Evolutionary conservation across 2,888 invertebrate species (phyloP).

Genomic region (Pimpla rufipes): DNA sequence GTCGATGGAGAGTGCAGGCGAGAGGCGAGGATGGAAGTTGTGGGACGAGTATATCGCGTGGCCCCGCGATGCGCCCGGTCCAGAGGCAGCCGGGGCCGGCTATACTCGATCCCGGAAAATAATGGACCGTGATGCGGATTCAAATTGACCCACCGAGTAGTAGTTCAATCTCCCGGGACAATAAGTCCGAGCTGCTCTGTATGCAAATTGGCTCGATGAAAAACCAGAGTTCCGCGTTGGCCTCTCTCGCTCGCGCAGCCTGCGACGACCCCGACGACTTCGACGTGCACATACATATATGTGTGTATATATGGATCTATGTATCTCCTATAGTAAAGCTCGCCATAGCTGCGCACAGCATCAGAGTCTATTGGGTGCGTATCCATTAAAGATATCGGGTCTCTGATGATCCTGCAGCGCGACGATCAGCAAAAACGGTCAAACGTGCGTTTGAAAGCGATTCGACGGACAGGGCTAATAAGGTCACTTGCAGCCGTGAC

Average conservation of each 20-base stretch:
- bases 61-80: neutral
- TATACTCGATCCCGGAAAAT: conserved; percentile 64
- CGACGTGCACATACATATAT: neutral
- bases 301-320: neutral
- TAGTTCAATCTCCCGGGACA: conserved; percentile 77
- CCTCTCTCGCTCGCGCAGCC: conserved; percentile 33
- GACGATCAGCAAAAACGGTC: neutral
- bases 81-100: neutral
- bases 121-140: conserved; percentile 69
- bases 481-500: neutral
- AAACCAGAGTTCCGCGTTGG: conserved; percentile 71
- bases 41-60: neutral
- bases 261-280: conserved; percentile 30
- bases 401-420: neutral
- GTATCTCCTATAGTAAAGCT: neutral
- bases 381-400: neutral
- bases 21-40: neutral
- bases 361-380: neutral
- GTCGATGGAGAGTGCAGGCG: neutral
- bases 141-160: conserved; percentile 72
- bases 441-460: conserved; percentile 6
- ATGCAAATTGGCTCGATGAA: conserved; percentile 79
- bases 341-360: neutral
- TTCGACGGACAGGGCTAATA: neutral
- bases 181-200: conserved; percentile 73